phyloP scores from a whole-genome alignment of 2,888 invertebrate genomes.

The Colletes collaris region DNA sequence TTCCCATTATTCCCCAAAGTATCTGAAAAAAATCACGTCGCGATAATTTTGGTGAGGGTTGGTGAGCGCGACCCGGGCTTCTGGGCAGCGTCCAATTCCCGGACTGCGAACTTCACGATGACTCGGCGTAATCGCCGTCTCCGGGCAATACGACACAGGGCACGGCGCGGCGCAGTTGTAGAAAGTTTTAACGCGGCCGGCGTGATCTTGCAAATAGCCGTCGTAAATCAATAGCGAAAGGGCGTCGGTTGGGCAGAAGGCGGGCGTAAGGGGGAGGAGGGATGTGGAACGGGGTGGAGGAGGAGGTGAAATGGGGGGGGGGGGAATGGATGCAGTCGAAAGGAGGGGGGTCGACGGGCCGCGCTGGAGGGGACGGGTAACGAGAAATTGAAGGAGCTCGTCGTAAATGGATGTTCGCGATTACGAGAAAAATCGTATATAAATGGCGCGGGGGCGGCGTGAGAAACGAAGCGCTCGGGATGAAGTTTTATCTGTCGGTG shows the following conservation, averaged over 20 bases:
- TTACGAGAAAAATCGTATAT: constrained; percentile 81
- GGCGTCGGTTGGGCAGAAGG: constrained; percentile 61
- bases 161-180: constrained; percentile 72
- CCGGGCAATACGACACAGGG: constrained; percentile 66
- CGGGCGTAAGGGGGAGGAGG: constrained; percentile 9
- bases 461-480: constrained; percentile 65
- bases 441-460: constrained; percentile 72
- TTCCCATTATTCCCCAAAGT: constrained; percentile 33
- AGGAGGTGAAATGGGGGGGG: constrained; percentile 5
- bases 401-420: constrained; percentile 81
- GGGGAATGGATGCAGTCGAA: constrained; percentile 7
- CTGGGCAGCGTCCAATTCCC: constrained; percentile 64
- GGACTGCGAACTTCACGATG: constrained; percentile 57
- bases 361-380: constrained; percentile 62
- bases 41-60: constrained; percentile 23
- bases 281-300: neutral
- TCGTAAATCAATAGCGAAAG: constrained; percentile 80
- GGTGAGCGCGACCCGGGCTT: neutral
- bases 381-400: constrained; percentile 80
- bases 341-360: constrained; percentile 13
- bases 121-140: constrained; percentile 64
- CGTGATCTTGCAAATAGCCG: constrained; percentile 81
- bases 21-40: constrained; percentile 32
- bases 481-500: constrained; percentile 76
- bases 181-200: constrained; percentile 79